Evolutionary conservation across 2,888 invertebrate genomes (phyloP).

Genomic region (Marasmarcha lunaedactyla): DNA sequence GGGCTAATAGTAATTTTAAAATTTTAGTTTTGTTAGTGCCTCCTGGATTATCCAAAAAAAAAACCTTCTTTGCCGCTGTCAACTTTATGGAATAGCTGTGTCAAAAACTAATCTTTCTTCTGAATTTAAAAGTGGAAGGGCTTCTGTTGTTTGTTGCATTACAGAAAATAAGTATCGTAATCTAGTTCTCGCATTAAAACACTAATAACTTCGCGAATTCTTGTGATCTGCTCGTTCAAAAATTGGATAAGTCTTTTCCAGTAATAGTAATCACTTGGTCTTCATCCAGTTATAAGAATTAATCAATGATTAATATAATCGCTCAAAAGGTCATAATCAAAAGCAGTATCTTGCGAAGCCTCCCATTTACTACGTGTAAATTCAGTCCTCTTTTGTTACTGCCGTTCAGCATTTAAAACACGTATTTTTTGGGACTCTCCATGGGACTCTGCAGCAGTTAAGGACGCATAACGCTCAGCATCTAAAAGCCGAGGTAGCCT

Average conservation of each 20-base stretch:
- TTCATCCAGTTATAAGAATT: slow-evolving; percentile 12
- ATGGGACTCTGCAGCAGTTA: slow-evolving; percentile 8
- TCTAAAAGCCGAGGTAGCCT: slow-evolving; percentile 5
- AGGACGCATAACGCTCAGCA: slow-evolving; percentile 8
- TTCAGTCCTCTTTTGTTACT: slow-evolving; percentile 5
- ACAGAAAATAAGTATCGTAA: slow-evolving; percentile 13
- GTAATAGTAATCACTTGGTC: slow-evolving; percentile 13
- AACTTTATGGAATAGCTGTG: slow-evolving; percentile 10
- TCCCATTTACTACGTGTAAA: slow-evolving; percentile 10
- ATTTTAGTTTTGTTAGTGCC: slow-evolving; percentile 14
- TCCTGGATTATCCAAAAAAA: slow-evolving; percentile 13
- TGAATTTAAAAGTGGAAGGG: slow-evolving; percentile 12
- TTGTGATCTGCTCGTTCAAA: slow-evolving; percentile 16
- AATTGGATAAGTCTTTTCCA: slow-evolving; percentile 16
- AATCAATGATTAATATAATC: slow-evolving; percentile 11
- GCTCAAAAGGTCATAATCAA: slow-evolving; percentile 13
- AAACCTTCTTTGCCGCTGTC: slow-evolving; percentile 11
- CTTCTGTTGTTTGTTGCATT: slow-evolving; percentile 12
- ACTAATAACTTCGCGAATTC: slow-evolving; percentile 12
- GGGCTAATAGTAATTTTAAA: slow-evolving; percentile 11
- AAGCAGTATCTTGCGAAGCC: slow-evolving; percentile 12
- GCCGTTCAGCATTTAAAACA: slow-evolving; percentile 9
- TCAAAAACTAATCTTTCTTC: slow-evolving; percentile 13
- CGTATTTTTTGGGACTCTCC: slow-evolving; percentile 10
- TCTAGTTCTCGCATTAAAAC: slow-evolving; percentile 16